A percentile compares a stretch with the other conserved stretches of the same genome.
These are phyloP conservation scores for Trichogramma dendrolimi DNA, from an alignment of 2,888 invertebrate genomes.

Conservation along the genomic window DNA sequence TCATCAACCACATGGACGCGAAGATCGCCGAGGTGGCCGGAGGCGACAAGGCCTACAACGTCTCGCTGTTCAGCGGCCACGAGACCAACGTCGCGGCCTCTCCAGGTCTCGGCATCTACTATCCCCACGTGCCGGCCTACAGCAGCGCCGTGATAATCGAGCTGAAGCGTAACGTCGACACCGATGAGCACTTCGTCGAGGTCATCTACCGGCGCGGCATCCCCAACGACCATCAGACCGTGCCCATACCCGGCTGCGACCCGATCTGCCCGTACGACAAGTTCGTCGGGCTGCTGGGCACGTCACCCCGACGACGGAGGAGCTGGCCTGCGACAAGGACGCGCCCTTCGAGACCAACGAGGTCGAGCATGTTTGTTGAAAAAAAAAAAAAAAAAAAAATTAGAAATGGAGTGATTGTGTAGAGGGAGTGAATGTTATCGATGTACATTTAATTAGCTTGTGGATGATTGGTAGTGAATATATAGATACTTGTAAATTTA, in stretches of 20 bases:
- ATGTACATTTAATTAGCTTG: too few relatives aligned
- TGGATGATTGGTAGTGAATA: too few relatives aligned
- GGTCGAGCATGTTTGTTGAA: too few relatives aligned
- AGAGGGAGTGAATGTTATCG: too few relatives aligned
- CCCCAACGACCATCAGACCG: constrained; percentile 47
- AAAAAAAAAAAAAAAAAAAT: too few relatives aligned
- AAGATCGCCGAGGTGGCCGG: too few relatives aligned
- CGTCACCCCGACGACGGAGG: constrained; percentile 52
- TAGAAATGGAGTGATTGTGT: too few relatives aligned
- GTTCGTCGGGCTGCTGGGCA: constrained; percentile 53
- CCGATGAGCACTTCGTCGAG: constrained; percentile 38
- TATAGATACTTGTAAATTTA: too few relatives aligned
- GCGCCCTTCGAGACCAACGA: too few relatives aligned
- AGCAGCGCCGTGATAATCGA: constrained; percentile 43
- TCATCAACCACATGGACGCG: constrained; percentile 31
- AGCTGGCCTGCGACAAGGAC: constrained; percentile 29
- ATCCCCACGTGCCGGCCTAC: constrained; percentile 40
- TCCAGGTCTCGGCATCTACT: constrained; percentile 42
- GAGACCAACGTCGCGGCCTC: constrained; percentile 41
- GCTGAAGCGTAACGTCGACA: constrained; percentile 27
- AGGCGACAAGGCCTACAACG: constrained; percentile 41
- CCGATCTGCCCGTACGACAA: constrained; percentile 55
- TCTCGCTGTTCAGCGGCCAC: constrained; percentile 43
- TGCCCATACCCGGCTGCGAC: constrained; percentile 55
- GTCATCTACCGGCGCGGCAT: constrained; percentile 41